These are phyloP conservation scores for Catamblyrhynchus diadema DNA, from an alignment of 2,797 vertebrate species.

Conservation along the genomic window DNA sequence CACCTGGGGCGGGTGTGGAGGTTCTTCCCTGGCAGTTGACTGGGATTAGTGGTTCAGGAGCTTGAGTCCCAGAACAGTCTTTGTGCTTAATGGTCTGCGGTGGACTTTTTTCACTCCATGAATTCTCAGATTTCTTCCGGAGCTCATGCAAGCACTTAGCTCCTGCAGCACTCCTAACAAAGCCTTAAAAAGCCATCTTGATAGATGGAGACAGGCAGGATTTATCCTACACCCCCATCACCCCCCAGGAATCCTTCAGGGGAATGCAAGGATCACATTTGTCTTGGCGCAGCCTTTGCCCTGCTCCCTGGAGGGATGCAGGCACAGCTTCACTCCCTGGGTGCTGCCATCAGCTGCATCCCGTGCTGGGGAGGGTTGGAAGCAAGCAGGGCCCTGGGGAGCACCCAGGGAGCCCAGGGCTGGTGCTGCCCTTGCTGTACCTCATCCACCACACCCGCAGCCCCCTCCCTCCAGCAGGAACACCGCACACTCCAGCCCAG, in stretches of 20 bases:
- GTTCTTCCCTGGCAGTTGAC: not conserved
- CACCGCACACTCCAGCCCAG: not conserved
- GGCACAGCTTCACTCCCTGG: not conserved
- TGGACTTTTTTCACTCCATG: not conserved
- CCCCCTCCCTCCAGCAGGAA: not conserved
- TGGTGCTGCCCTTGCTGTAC: not conserved
- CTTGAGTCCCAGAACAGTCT: not conserved
- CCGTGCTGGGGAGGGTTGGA: not conserved
- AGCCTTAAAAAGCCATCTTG: not conserved
- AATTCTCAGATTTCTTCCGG: not conserved
- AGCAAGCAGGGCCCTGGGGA: not conserved
- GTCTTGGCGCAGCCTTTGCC: fast-evolving
- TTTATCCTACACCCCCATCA: not conserved
- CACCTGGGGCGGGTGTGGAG: not conserved
- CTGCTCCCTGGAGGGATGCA: not conserved
- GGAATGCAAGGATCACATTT: not conserved
- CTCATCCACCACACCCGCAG: fast-evolving
- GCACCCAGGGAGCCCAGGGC: not conserved
- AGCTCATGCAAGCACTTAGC: not conserved
- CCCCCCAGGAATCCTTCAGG: not conserved
- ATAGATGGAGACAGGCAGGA: not conserved
- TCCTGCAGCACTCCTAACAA: not conserved
- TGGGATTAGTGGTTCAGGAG: not conserved
- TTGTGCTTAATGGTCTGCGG: not conserved
- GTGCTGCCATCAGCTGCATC: not conserved